Conservation (phyloP, 2,113 vertebrate genomes). For the Amia ocellicauda region DNA sequence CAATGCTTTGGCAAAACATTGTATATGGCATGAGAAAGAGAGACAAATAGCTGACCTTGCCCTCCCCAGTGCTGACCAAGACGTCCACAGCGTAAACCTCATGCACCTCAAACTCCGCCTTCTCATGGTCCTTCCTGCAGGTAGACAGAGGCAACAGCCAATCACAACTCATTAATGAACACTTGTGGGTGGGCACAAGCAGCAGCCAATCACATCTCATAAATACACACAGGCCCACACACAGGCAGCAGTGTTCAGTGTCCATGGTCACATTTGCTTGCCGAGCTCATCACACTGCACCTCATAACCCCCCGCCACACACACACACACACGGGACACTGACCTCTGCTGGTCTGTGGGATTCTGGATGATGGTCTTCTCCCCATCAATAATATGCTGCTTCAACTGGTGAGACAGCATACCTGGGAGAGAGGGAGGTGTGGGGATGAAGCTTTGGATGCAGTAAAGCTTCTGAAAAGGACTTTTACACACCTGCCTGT, state of each 20-base stretch:
- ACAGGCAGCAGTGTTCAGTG: constrained; percentile 12
- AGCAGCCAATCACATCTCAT: constrained; percentile 13
- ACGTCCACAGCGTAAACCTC: constrained; percentile 97
- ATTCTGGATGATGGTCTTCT: constrained; percentile 97
- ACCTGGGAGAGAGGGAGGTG: constrained; percentile 54
- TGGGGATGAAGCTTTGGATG: neutral
- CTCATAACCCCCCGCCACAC: too few species aligned
- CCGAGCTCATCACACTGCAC: too few species aligned
- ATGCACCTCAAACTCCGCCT: constrained; percentile 94
- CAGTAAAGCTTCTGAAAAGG: neutral
- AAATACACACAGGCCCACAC: constrained; percentile 59
- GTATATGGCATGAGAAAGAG: neutral
- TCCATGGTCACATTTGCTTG: too few species aligned
- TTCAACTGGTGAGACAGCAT: constrained; percentile 97
- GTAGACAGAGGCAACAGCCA: constrained; percentile 8
- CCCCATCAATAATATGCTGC: constrained; percentile 93
- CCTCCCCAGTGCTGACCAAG: constrained; percentile 92
- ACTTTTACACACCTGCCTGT: neutral
- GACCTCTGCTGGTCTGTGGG: constrained; percentile 95
- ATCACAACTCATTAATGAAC: constrained; percentile 11
- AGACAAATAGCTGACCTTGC: constrained; percentile 74
- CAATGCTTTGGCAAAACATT: too few species aligned
- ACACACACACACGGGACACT: constrained; percentile 26
- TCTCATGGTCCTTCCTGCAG: constrained; percentile 94
- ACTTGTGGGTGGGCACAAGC: constrained; percentile 51